Base-by-base conservation (phyloP, 2,797 vertebrate genomes). In the Chaetodon trifasciatus region DNA sequence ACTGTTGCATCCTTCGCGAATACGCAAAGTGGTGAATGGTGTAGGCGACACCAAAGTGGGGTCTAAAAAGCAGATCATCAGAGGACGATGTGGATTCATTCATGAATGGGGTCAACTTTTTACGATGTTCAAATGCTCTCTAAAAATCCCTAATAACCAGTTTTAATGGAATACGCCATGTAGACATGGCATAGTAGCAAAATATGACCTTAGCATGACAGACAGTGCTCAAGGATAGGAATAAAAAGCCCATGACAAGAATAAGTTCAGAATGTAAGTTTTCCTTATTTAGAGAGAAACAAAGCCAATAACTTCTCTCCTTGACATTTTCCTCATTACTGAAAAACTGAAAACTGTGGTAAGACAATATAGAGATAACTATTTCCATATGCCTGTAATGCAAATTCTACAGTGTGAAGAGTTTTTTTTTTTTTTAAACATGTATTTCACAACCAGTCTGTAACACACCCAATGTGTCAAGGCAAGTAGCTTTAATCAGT, bases 1-100 rank as follows among this genome's bases (percentile, higher is more conserved):
- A 66, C 19, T 2, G n/a, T 57, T 74, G 81, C 78, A 82, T 83
- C 89, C 79, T 78, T 70, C 15, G 39, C n/a, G 35, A 73, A 86
- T 83, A 80, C 78, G 81, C 78, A 77, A 71, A 86, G 42, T 50
- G 40, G 64, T 61, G 42, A 63, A 46, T 50, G 46, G 17, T 1
- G 76, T 70, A 23, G 64, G 66, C 35, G 32, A 74, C 21, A n/a
- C 21, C 28, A 53, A 39, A 57, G 40, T 55, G 2, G 8, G 0
- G 21, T 49, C 28, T 42, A 9, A 39, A 47, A 56, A 5, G 39
- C 19, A 57, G 68, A 39, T 73, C 58, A 47, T 8, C 5, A 24
- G 23, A 28, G 19, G 21, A 73, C 12, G 52, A 71, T 35, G 67
- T 21, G 23, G 16, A 55, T 52, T 61, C 40, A 70, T 69, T 84